phyloP scores from a whole-genome alignment of 2,888 invertebrate genomes.

The Acrobasis consociella region DNA sequence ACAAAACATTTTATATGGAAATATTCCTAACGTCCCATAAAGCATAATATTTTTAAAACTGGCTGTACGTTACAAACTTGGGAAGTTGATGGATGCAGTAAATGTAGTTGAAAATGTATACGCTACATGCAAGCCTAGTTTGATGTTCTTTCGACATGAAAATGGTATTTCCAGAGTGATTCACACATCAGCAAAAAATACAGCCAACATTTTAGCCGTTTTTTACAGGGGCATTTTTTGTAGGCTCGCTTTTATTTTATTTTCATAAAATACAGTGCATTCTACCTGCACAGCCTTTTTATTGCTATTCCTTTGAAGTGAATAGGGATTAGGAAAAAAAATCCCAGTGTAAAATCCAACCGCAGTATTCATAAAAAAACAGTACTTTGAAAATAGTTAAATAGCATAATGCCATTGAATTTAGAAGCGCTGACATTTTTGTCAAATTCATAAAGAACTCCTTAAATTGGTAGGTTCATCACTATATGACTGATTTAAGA shows the following conservation, averaged over 20 bases:
- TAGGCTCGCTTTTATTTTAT: background rate
- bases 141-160: conserved; percentile 21
- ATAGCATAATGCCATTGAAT: no score
- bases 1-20: no score
- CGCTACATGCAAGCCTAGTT: conserved; percentile 11
- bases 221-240: background rate
- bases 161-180: conserved; percentile 21
- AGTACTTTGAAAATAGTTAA: no score
- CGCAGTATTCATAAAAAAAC: no score
- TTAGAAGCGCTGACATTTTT: no score
- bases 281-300: background rate
- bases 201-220: background rate
- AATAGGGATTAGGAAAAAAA: no score
- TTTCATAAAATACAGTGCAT: background rate
- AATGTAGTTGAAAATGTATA: conserved; percentile 18
- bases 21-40: no score
- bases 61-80: background rate
- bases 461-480: no score
- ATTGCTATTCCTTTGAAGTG: background rate
- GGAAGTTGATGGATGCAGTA: conserved; percentile 8
- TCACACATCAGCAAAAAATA: conserved; percentile 11
- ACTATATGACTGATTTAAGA: no score
- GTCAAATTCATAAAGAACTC: no score
- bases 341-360: no score
- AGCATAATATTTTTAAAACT: background rate